Percentiles rank a stretch among this genome's conserved stretches.
Evolutionary conservation across 1,140 invertebrate species (phyloP).

Genomic region (Capitella teleta): DNA sequence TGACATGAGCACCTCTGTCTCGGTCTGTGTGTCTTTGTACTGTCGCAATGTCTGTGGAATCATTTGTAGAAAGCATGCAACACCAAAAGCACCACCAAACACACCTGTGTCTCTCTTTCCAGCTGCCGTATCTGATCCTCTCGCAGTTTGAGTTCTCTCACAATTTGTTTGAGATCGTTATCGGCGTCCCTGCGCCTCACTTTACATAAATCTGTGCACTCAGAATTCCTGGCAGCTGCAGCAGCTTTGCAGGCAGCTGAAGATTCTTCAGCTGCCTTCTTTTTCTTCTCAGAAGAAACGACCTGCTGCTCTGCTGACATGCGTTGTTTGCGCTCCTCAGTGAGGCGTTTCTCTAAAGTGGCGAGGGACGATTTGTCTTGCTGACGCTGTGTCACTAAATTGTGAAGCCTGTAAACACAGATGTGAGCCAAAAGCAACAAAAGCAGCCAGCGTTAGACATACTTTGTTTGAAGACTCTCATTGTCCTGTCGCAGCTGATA

Average conservation of each 20-base stretch:
- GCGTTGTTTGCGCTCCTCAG: constrained; percentile 69
- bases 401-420: constrained; percentile 51
- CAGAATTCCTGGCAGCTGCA: constrained; percentile 41
- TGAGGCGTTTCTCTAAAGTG: constrained; percentile 64
- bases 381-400: constrained; percentile 58
- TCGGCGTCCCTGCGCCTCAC: constrained; percentile 63
- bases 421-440: not conserved
- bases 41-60: constrained; percentile 42
- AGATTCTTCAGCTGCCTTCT: constrained; percentile 55
- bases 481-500: constrained; percentile 68
- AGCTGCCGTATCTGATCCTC: constrained; percentile 55
- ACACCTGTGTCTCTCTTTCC: constrained; percentile 49
- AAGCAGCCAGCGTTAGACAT: constrained; percentile 24
- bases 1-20: constrained; percentile 66
- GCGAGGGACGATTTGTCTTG: constrained; percentile 65
- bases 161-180: constrained; percentile 60
- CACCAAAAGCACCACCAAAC: not conserved
- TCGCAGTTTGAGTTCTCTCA: constrained; percentile 59
- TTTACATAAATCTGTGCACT: constrained; percentile 68
- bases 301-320: constrained; percentile 64
- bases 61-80: not conserved
- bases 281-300: constrained; percentile 55
- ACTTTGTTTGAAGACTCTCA: constrained; percentile 68
- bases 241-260: constrained; percentile 40
- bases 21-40: constrained; percentile 61